Conservation (phyloP, 1,140 invertebrate genomes). For the Metopolophium dirhodum region DNA sequence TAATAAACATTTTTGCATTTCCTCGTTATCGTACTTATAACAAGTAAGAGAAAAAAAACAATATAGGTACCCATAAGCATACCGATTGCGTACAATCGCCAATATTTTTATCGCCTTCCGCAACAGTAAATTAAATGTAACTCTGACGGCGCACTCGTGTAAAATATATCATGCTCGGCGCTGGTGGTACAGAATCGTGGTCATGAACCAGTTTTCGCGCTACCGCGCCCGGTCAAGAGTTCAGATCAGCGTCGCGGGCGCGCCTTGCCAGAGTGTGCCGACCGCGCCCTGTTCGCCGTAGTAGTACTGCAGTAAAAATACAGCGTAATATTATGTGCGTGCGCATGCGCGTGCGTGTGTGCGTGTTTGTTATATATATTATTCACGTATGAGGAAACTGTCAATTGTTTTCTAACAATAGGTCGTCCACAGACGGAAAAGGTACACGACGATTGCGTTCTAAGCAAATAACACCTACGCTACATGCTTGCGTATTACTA, state of each 20-base stretch:
- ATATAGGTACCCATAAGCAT: not conserved
- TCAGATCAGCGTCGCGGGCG: conserved; percentile 46
- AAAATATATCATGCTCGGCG: not conserved
- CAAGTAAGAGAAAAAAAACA: not conserved
- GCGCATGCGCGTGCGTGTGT: not conserved
- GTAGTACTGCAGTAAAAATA: not conserved
- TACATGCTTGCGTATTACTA: not conserved
- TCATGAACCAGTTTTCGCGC: conserved; percentile 53
- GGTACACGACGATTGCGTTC: not conserved
- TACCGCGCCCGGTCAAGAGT: conserved; percentile 52
- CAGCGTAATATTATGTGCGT: not conserved
- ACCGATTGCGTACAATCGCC: not conserved
- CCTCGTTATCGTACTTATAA: not conserved
- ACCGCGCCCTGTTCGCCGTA: conserved; percentile 42
- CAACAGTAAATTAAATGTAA: conserved; percentile 23
- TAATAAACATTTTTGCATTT: not conserved
- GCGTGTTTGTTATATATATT: not conserved
- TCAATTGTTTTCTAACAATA: conserved; percentile 53
- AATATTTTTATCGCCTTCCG: conserved; percentile 37
- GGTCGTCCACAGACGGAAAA: not conserved
- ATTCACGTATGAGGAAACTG: conserved; percentile 33
- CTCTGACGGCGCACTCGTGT: not conserved
- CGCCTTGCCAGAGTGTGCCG: conserved; percentile 48
- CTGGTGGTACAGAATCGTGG: not conserved
- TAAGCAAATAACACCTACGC: not conserved